Conservation (phyloP, 2,113 vertebrate species). For the Neogobius melanostomus region DNA sequence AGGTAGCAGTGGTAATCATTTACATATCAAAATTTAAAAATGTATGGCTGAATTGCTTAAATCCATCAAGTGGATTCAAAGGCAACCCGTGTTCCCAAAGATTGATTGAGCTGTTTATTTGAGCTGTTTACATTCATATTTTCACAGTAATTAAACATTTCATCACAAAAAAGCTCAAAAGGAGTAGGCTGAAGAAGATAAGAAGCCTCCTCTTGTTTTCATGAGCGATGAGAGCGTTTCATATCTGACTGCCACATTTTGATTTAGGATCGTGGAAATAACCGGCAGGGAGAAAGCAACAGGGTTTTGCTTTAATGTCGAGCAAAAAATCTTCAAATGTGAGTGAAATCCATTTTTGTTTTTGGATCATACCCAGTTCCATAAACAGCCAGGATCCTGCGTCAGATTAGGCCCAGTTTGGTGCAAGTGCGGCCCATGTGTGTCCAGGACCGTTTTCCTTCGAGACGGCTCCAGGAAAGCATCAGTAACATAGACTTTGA, state of each 20-base stretch:
- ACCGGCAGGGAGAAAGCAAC: constrained; percentile 30
- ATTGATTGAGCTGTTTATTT: no score
- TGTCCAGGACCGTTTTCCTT: constrained; percentile 31
- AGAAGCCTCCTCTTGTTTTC: not conserved
- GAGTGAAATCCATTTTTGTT: constrained; percentile 32
- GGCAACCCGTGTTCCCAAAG: not conserved
- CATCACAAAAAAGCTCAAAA: no score
- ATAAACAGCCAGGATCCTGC: constrained; percentile 34
- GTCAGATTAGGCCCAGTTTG: constrained; percentile 48
- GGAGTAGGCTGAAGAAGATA: no score
- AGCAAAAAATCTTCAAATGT: constrained; percentile 33
- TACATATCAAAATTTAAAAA: no score
- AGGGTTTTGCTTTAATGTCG: constrained; percentile 37
- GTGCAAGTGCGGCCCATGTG: constrained; percentile 65
- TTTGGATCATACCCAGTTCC: constrained; percentile 22
- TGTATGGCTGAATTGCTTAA: no score
- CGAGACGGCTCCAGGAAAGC: constrained; percentile 37
- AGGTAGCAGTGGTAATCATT: no score
- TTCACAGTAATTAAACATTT: no score
- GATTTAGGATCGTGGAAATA: constrained; percentile 46
- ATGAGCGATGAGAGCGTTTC: not conserved
- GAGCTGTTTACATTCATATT: no score
- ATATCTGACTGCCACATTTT: constrained; percentile 35
- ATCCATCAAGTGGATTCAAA: not conserved
- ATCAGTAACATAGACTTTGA: constrained; percentile 35